A percentile compares a stretch with the other conserved stretches of the same genome.
phyloP scores from a whole-genome alignment of 92 coral and sea anemone genomes.

The Scolanthus callimorphus region DNA sequence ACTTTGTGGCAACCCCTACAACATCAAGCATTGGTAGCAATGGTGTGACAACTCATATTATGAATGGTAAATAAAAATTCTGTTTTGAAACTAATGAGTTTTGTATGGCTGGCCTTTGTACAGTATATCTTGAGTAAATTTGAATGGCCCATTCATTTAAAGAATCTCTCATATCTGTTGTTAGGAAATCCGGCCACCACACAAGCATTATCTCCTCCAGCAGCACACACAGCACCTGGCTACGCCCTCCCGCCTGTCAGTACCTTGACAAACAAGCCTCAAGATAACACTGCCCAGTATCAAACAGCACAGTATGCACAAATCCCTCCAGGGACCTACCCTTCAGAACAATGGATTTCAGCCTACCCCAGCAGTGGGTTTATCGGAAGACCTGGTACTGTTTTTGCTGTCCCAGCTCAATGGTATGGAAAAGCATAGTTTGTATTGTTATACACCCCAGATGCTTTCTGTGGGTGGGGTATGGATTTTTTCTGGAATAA shows the following conservation, averaged over 20 bases:
- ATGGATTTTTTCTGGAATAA: too few species aligned
- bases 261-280: slow-evolving; percentile 85
- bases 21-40: neutral
- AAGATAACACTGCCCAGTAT: slow-evolving; percentile 78
- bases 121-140: too few species aligned
- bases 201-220: slow-evolving; percentile 84
- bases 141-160: too few species aligned
- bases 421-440: too few species aligned
- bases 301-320: slow-evolving; percentile 80
- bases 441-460: too few species aligned
- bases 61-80: neutral
- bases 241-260: slow-evolving; percentile 96
- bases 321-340: slow-evolving; percentile 71
- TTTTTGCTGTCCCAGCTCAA: slow-evolving; percentile 81
- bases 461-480: too few species aligned
- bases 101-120: too few species aligned
- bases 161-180: neutral
- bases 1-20: neutral
- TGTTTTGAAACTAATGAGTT: too few species aligned
- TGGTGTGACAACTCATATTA: neutral
- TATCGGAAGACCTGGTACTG: slow-evolving; percentile 92
- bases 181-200: slow-evolving; percentile 44
- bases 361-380: slow-evolving; percentile 86
- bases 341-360: slow-evolving; percentile 90
- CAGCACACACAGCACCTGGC: slow-evolving; percentile 87